Conservation (phyloP, 2,888 invertebrate genomes). For the Ichneumon xanthorius region DNA sequence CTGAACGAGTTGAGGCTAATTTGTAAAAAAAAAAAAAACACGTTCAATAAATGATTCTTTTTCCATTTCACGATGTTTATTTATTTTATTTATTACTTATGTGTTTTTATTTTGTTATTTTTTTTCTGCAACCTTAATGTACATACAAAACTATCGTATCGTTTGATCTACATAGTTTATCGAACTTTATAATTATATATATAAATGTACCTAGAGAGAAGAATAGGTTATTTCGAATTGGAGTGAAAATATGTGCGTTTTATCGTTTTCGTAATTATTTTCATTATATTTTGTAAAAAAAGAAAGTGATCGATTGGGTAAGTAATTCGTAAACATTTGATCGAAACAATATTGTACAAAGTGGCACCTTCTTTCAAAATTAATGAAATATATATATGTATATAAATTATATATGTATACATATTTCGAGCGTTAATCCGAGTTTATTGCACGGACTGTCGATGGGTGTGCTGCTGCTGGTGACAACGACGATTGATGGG, state of each 20-base stretch:
- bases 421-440: not conserved
- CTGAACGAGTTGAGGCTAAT: constrained; percentile 64
- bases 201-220: constrained; percentile 4
- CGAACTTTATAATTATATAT: not conserved
- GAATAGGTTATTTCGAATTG: constrained; percentile 19
- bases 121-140: constrained; percentile 14
- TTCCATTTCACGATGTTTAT: constrained; percentile 69
- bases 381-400: not conserved
- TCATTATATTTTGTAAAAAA: not conserved
- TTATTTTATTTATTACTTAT: constrained; percentile 63
- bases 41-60: constrained; percentile 71
- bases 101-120: constrained; percentile 20
- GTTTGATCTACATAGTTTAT: constrained; percentile 26
- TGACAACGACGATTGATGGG: constrained; percentile 23
- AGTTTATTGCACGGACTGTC: constrained; percentile 6
- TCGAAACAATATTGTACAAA: constrained; percentile 53
- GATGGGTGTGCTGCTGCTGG: constrained; percentile 51
- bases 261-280: constrained; percentile 8
- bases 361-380: constrained; percentile 64
- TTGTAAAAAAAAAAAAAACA: constrained; percentile 70
- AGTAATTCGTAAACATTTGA: constrained; percentile 57
- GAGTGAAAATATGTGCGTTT: not conserved
- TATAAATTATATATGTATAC: constrained; percentile 3
- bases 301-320: constrained; percentile 56
- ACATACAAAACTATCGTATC: not conserved